Evolutionary conservation across 2,113 vertebrate genomes (phyloP).

Genomic region (Otus sunia): DNA sequence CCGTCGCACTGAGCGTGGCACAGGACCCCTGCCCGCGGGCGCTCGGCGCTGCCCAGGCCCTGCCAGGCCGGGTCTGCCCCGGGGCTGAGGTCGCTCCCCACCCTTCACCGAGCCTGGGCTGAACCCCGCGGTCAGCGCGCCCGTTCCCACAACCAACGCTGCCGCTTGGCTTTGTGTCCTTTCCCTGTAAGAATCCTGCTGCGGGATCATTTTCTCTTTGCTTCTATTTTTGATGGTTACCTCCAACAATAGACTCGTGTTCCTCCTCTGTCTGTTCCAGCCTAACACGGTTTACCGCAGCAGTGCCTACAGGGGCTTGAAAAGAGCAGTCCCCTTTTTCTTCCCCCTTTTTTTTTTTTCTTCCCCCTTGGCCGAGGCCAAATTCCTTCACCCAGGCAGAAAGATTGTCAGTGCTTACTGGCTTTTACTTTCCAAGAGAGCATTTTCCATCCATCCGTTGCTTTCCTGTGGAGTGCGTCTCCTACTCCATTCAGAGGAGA

Average conservation of each 20-base stretch:
- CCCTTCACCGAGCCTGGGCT: rapidly evolving
- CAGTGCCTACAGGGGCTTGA: slow-evolving; percentile 53
- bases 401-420: background rate
- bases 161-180: background rate
- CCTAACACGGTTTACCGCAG: slow-evolving; percentile 34
- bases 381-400: slow-evolving; percentile 70
- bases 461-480: slow-evolving; percentile 19
- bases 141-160: background rate
- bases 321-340: slow-evolving; percentile 51
- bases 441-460: background rate
- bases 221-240: background rate
- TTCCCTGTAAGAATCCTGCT: background rate
- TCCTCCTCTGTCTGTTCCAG: background rate
- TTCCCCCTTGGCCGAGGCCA: slow-evolving; percentile 25
- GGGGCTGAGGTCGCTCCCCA: too few relatives aligned
- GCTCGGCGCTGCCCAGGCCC: too few relatives aligned
- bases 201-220: background rate
- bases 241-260: background rate
- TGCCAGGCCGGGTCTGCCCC: too few relatives aligned
- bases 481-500: slow-evolving; percentile 49
- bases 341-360: rapidly evolving
- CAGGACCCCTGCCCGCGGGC: too few relatives aligned
- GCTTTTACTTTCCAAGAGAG: slow-evolving; percentile 17
- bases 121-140: background rate
- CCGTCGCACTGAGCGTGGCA: too few relatives aligned